Evolutionary conservation across 2,888 invertebrate species (phyloP).

Genomic region (Tenthredo livida): DNA sequence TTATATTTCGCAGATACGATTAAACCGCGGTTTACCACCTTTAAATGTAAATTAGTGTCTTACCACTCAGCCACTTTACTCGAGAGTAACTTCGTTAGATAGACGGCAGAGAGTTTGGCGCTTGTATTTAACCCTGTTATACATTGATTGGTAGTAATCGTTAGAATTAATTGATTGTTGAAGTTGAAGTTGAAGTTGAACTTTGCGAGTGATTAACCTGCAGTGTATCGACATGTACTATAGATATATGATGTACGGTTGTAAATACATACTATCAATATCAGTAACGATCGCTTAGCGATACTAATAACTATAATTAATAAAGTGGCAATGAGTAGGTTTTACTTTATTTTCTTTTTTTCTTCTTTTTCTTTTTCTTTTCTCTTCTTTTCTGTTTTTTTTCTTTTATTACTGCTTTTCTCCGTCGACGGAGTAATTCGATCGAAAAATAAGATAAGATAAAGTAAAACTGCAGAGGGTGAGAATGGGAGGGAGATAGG

Average conservation of each 20-base stretch:
- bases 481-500: no score
- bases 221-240: not conserved
- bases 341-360: no score
- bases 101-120: constrained; percentile 18
- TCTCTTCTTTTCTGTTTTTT: not conserved
- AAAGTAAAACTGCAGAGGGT: not conserved
- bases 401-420: no score
- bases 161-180: constrained; percentile 41
- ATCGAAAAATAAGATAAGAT: not conserved
- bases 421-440: not conserved
- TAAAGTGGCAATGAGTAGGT: not conserved
- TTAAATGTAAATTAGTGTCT: constrained; percentile 40
- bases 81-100: constrained; percentile 30
- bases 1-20: not conserved
- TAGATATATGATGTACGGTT: not conserved
- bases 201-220: not conserved
- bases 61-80: constrained; percentile 37
- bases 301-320: not conserved
- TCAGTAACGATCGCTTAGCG: not conserved
- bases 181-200: constrained; percentile 33
- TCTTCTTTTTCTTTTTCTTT: not conserved
- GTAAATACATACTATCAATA: not conserved
- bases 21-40: not conserved
- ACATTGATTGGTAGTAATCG: constrained; percentile 45
- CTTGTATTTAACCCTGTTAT: constrained; percentile 36